Conservation (phyloP, 2,888 invertebrate species). For the Pandemis heparana region DNA sequence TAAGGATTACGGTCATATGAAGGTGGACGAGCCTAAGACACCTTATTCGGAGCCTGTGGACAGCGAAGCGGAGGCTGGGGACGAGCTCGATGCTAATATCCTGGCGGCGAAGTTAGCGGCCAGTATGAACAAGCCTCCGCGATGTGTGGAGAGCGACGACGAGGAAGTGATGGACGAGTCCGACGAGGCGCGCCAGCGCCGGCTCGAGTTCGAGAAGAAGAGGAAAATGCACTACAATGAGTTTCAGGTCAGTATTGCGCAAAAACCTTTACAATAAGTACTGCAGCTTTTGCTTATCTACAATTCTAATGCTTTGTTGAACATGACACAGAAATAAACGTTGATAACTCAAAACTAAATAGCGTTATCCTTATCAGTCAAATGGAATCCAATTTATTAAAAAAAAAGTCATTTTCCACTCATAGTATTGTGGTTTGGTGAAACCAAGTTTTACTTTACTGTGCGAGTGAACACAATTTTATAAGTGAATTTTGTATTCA, state of each 20-base stretch:
- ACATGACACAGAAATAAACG: neutral
- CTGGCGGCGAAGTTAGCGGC: slow-evolving; percentile 90
- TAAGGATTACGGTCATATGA: slow-evolving; percentile 99
- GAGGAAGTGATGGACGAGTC: slow-evolving; percentile 87
- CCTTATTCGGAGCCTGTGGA: slow-evolving; percentile 90
- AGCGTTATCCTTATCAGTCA: neutral
- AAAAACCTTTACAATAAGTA: neutral
- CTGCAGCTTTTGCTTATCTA: neutral
- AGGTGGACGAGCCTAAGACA: slow-evolving; percentile 98
- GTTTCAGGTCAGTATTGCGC: slow-evolving; percentile 85
- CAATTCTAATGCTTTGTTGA: neutral
- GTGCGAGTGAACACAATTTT: too few relatives aligned
- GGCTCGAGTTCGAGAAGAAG: slow-evolving; percentile 95
- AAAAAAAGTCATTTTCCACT: neutral
- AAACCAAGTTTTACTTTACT: neutral
- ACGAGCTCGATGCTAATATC: slow-evolving; percentile 89
- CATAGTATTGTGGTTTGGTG: too few relatives aligned
- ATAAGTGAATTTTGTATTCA: too few relatives aligned
- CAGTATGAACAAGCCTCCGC: slow-evolving; percentile 82
- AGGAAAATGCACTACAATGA: slow-evolving; percentile 99
- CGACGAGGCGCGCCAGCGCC: slow-evolving; percentile 87
- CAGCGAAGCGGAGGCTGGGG: slow-evolving; percentile 85
- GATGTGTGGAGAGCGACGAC: slow-evolving; percentile 77
- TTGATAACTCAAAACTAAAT: neutral
- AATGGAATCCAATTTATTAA: neutral